phyloP scores from a whole-genome alignment of 2,797 vertebrate species.

The Spinus pinus region DNA sequence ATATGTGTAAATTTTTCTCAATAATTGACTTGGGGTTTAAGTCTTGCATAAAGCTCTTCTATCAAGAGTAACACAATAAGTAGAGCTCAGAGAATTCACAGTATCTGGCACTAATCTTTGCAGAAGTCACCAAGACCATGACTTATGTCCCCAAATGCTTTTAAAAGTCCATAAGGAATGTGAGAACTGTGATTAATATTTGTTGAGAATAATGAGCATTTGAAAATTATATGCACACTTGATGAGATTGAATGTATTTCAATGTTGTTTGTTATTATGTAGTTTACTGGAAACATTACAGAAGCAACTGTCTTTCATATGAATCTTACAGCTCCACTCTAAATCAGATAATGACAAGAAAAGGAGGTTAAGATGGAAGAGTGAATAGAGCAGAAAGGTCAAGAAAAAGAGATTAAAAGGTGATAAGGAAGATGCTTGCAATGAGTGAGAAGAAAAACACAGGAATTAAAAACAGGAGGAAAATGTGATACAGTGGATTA shows the following conservation, averaged over 20 bases:
- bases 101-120: background rate
- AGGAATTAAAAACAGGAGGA: conserved; percentile 3
- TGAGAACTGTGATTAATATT: background rate
- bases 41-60: background rate
- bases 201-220: background rate
- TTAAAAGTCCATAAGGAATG: background rate
- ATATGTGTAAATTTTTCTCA: background rate
- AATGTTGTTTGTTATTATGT: background rate
- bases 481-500: background rate
- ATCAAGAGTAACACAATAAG: background rate
- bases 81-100: background rate
- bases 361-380: conserved; percentile 22
- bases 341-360: background rate
- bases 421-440: conserved; percentile 27
- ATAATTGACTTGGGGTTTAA: background rate
- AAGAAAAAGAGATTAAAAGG: conserved; percentile 47
- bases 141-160: background rate
- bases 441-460: conserved; percentile 44
- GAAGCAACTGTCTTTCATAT: background rate
- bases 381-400: conserved; percentile 32
- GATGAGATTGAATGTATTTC: background rate
- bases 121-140: background rate
- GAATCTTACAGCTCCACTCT: background rate
- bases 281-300: background rate
- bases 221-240: background rate